Percentiles rank a stretch among this genome's conserved stretches.
These are phyloP conservation scores for Limnothrissa miodon DNA, from an alignment of 2,113 vertebrate genomes.

Conservation along the genomic window DNA sequence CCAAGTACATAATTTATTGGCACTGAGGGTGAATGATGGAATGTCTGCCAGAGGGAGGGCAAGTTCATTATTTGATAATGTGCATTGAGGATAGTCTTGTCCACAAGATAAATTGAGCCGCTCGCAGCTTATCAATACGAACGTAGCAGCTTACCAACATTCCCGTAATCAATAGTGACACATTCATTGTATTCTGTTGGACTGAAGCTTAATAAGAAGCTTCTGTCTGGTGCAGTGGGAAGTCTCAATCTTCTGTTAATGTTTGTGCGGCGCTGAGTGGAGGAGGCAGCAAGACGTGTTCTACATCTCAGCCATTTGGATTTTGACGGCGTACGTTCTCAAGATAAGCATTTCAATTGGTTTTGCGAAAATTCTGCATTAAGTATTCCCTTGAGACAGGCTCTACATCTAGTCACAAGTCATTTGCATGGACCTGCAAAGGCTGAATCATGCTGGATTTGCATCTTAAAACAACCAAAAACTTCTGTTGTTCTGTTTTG, in stretches of 20 bases:
- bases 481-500: neutral
- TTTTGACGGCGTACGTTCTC: neutral
- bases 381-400: neutral
- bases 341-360: neutral
- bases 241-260: neutral
- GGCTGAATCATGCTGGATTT: neutral
- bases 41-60: constrained; percentile 30
- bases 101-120: constrained; percentile 45
- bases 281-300: neutral
- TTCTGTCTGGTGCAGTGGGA: neutral
- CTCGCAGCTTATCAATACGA: constrained; percentile 51
- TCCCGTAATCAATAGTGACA: constrained; percentile 54
- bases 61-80: constrained; percentile 50
- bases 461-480: neutral
- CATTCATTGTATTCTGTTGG: constrained; percentile 37
- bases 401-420: neutral
- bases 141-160: constrained; percentile 51
- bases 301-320: neutral
- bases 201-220: neutral
- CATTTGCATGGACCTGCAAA: neutral
- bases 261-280: neutral
- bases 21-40: constrained; percentile 47
- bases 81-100: constrained; percentile 37
- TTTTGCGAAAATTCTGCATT: neutral
- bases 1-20: constrained; percentile 47